Evolutionary conservation across 35 echinoderm and acorn worm genomes (phyloP).

Genomic region (Anneissia japonica): DNA sequence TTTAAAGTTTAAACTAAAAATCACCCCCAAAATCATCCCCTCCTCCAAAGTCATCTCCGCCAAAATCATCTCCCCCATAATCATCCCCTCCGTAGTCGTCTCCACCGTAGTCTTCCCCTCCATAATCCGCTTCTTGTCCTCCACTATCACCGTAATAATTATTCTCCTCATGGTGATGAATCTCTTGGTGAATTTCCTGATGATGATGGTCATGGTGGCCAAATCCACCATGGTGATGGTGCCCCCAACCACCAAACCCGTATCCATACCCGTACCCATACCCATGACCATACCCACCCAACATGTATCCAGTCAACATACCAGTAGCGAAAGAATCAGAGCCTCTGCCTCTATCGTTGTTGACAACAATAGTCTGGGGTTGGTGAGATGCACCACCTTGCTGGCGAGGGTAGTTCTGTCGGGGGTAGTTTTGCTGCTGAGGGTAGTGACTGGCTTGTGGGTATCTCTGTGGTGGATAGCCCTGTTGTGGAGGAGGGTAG

Average conservation of each 20-base stretch:
- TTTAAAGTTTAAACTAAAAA: not conserved
- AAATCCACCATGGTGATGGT: not conserved
- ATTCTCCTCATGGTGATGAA: not conserved
- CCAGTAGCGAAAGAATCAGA: not conserved
- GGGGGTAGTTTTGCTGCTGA: not conserved
- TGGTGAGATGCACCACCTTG: not conserved
- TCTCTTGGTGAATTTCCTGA: not conserved
- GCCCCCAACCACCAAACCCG: not conserved
- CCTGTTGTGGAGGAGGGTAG: not conserved
- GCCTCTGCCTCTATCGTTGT: not conserved
- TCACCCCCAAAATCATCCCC: not conserved
- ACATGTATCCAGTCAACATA: not conserved
- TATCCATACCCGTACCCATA: not conserved
- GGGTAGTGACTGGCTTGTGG: not conserved
- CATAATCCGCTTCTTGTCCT: not conserved
- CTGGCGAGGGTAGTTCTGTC: not conserved
- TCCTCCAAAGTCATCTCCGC: not conserved
- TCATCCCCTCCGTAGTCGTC: not conserved
- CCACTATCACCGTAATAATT: not conserved
- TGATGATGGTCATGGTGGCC: not conserved
- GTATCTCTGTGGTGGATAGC: not conserved
- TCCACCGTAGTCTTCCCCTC: not conserved
- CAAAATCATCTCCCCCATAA: not conserved
- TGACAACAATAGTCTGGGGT: not conserved
- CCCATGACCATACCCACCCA: not conserved